Base-by-base conservation (phyloP, 2,888 invertebrate species). In the Scaptomyza reducta region DNA sequence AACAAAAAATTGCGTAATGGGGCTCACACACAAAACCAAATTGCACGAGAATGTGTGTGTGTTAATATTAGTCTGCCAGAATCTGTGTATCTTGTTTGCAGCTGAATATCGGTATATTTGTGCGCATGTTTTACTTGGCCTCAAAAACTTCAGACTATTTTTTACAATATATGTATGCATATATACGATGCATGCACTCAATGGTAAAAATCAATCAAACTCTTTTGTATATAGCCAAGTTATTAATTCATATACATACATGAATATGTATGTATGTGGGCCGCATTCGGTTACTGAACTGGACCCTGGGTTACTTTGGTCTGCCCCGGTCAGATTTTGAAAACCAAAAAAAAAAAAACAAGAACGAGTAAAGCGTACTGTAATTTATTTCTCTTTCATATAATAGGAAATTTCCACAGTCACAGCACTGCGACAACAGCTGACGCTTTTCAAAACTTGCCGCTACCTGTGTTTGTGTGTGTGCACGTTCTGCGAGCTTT, bases 1-100 rank as follows among this genome's bases (percentile, higher is more conserved):
- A 79, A 47, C 71, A 73, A 47, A 76, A 61, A 73, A 82, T 82
- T 82, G 87, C 82, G 76, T 82, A 82, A 82, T 78, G 75, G 44
- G 38, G 22, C 11, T 13, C 51, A 65, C 46, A 60, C 59, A 74
- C 49, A 74, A 81, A 61, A 63, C 73, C 74, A 67, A 76, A 14
- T 58, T 66, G 75, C 84, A 86, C 74, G 68, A 14, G 59, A 74
- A 54, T 41, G 22, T 47, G 13, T 67, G 31, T 50, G 44, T 56
- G 55, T 69, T 47, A 40, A 45, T 68, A 51, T 55, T 22, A 53
- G 51, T 38, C 49, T 60, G 46, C 11, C 13, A 53, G 27, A 51
- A 50, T 14, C 44, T 41, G 11, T 57, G 53, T 51, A 60, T 74
- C 57, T 63, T 10, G 46, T 49, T 35, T 66, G 54, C 60, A 87